Base-by-base conservation (phyloP, 2,797 vertebrate species). In the Gymnocypris eckloni region DNA sequence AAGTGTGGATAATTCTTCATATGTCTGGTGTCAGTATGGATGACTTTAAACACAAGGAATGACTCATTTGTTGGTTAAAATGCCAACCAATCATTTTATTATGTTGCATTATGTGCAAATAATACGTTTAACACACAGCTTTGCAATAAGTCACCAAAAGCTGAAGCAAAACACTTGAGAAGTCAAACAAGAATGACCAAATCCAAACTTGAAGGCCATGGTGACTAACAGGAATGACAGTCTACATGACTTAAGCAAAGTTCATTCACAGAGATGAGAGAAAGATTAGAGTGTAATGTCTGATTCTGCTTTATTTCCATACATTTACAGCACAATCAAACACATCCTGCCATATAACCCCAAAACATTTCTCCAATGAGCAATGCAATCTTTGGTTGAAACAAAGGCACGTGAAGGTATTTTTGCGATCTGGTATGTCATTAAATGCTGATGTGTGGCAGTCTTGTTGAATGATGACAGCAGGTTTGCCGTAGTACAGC, bases 301-400 rank as follows among this genome's bases (percentile, higher is more conserved):
- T 78, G 73, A 71, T 87, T 87, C 81, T 79, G 79, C 39, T 89
- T 89, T 88, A 88, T 89, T 90, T 90, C 50, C 48, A 61, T 85
- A 77, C 28, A 84, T 69, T 73, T 87, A 90, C 87, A 89, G 48
- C 86, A 85, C 87, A 87, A 86, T 87, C 83, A 81, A 87, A 79
- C 72, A 59, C 41, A 79, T 85, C 52, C 81, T 71, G 13, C 15
- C 11, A 45, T 33, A 54, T 22, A 56, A 22, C 39, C 13, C 7
- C 8, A 25, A 78, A 78, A 71, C 64, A 61, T 71, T 86, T 86
- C 50, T 83, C 28, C 16, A 48, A 81, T 72, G 15, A 70, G 6
- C 25, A 15, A 61, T 64, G 78, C 33, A 41, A 59, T 88, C 81
- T 87, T 86, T 89, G 87, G 84, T 73, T 79, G 43, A 70, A 88